Percentiles rank a stretch among this genome's conserved stretches.
Conservation (phyloP, 2,113 vertebrate species). For the Nipponia nippon region DNA sequence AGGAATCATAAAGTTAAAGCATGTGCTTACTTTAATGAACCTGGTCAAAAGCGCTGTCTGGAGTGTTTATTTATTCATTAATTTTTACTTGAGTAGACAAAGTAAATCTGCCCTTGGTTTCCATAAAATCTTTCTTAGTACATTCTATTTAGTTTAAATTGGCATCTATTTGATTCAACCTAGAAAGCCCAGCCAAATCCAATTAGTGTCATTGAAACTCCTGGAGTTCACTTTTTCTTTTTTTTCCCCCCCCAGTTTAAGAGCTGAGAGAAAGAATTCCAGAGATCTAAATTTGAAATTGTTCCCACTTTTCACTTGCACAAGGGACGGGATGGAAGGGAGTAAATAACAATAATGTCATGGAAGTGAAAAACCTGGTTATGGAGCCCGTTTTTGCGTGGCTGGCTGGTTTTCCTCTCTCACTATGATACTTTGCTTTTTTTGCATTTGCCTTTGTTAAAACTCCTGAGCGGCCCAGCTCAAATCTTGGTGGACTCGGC, state of each 20-base stretch:
- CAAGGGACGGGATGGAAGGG: not conserved
- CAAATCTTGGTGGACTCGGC: not conserved
- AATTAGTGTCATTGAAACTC: conserved; percentile 42
- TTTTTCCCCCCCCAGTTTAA: not conserved
- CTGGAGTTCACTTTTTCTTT: not conserved
- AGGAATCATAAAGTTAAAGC: conserved; percentile 10
- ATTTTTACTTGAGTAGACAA: conserved; percentile 64
- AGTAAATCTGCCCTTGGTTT: conserved; percentile 45
- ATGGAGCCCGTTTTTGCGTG: not conserved
- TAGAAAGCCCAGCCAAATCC: conserved; percentile 36
- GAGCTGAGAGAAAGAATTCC: not conserved
- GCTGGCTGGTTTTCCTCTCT: not conserved
- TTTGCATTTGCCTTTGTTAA: not conserved
- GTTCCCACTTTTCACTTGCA: not conserved
- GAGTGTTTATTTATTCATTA: conserved; percentile 57
- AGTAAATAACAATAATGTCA: not conserved
- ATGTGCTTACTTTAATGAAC: not conserved
- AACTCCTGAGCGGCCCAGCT: not conserved
- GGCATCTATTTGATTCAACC: conserved; percentile 22
- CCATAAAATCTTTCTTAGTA: conserved; percentile 31
- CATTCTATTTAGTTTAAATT: conserved; percentile 42
- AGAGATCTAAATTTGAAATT: not conserved
- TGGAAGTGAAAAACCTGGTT: not conserved
- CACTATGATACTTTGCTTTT: not conserved
- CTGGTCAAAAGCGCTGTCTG: conserved; percentile 16